Base-by-base conservation (phyloP, 1,140 invertebrate species). In the Saccostrea cuccullata region DNA sequence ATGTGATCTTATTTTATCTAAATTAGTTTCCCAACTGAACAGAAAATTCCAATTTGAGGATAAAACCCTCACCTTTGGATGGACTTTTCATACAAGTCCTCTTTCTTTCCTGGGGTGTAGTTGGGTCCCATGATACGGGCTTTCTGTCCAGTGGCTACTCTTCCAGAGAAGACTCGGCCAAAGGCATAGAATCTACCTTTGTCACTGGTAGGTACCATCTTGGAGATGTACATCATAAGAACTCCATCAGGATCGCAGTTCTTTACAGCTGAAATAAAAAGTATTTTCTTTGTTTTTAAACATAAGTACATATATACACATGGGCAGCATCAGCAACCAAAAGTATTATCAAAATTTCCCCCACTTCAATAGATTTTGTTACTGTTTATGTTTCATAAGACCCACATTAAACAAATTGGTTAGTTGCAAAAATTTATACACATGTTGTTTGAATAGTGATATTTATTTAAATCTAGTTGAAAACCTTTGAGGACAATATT, bases 111-210 rank as follows among this genome's bases (percentile, higher is more conserved):
- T 87, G 98, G 98, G 8, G 96, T 96, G 96, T 97, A 99, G 96
- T 99, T 99, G 90, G 99, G 99, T 92, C 99, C 99, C 98, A 95
- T 95, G 86, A 95, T 95, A 60, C 95, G 91, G n/a, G 92, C 93
- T 95, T 99, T 99, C 96, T 98, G 96, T 87, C 99, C 99, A 90
- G 99, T 99, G 86, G 96, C 96, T 6, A 97, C 96, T n/a, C 97
- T 98, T 92, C 99, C 99, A 93, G 99, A 98, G 96, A 99, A 99
- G 11, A 99, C 99, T 96, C 99, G 98, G 89, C 99, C 99, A 95
- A 99, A 99, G 87, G 99, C 99, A 96, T 99, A 99, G 97, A 99
- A 99, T 95, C 99, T 97, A 90, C 99, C 99, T 96, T 99, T 99
- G 95, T 99, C 99, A 67, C 98, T 98, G 8, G 99, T 99, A 87